Conservation (phyloP, 2,113 vertebrate genomes). For the Bungarus multicinctus region DNA sequence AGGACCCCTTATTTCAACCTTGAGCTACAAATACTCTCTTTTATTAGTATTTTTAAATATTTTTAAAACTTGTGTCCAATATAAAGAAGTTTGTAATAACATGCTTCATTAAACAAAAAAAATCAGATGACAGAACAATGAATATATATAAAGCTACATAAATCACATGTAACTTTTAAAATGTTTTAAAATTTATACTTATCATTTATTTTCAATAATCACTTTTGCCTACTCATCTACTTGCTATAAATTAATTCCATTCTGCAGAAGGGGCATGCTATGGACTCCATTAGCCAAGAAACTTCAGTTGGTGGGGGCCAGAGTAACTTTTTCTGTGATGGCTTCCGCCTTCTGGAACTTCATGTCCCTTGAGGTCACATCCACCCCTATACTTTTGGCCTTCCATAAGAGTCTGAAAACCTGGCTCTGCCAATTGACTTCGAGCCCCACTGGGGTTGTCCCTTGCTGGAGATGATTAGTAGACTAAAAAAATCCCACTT, state of each 20-base stretch:
- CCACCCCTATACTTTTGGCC: neutral
- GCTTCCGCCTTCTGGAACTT: neutral
- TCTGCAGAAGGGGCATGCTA: neutral
- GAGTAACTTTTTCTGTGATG: neutral
- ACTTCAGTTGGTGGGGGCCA: neutral
- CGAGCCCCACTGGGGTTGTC: neutral
- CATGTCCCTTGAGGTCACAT: neutral
- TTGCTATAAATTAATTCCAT: neutral
- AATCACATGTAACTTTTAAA: neutral
- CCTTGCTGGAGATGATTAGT: neutral
- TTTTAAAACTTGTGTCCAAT: neutral
- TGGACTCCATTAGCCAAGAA: neutral
- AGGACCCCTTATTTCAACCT: neutral
- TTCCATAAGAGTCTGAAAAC: neutral
- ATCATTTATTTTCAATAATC: neutral
- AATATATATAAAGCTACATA: neutral
- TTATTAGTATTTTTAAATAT: neutral
- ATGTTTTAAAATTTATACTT: neutral
- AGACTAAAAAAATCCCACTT: neutral
- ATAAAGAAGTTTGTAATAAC: neutral
- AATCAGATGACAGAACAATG: neutral
- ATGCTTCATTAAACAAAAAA: neutral
- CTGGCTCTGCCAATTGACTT: neutral
- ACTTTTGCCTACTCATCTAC: neutral
- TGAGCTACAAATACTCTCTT: neutral